Conservation (phyloP, 2,113 vertebrate species). For the zebrafish (Danio rerio) region DNA sequence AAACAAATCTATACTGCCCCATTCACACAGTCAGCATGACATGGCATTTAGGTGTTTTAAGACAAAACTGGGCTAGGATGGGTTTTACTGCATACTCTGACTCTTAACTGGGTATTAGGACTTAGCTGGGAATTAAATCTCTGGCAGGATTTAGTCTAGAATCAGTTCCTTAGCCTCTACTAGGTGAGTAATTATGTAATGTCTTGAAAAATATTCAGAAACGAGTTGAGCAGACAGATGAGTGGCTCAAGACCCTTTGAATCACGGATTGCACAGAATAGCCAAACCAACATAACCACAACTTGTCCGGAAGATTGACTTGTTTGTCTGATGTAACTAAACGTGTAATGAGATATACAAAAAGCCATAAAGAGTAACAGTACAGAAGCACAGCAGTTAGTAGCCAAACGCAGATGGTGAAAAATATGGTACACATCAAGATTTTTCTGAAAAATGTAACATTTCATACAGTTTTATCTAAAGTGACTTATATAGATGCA, state of each 20-base stretch:
- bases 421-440: not conserved
- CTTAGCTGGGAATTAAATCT: constrained; percentile 29
- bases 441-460: too few species aligned
- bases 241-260: constrained; percentile 24
- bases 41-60: constrained; percentile 1
- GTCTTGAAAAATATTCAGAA: constrained; percentile 18
- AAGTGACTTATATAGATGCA: too few species aligned
- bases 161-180: constrained; percentile 27
- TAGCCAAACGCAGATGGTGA: not conserved
- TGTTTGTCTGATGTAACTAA: not conserved
- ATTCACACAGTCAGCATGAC: constrained; percentile 6
- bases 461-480: too few species aligned
- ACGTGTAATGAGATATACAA: not conserved
- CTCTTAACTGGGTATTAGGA: constrained; percentile 42
- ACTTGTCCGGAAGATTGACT: constrained; percentile 8
- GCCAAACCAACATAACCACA: constrained; percentile 2
- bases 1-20: not conserved
- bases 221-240: constrained; percentile 17
- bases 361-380: not conserved
- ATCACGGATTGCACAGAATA: constrained; percentile 17
- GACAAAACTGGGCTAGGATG: constrained; percentile 33
- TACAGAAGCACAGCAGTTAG: not conserved
- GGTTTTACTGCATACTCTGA: constrained; percentile 36
- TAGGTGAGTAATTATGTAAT: constrained; percentile 47
- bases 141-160: constrained; percentile 41